Percentiles rank a stretch among this genome's conserved stretches.
These are phyloP conservation scores for Ochropleura plecta DNA, from an alignment of 2,888 invertebrate genomes.

Conservation along the genomic window DNA sequence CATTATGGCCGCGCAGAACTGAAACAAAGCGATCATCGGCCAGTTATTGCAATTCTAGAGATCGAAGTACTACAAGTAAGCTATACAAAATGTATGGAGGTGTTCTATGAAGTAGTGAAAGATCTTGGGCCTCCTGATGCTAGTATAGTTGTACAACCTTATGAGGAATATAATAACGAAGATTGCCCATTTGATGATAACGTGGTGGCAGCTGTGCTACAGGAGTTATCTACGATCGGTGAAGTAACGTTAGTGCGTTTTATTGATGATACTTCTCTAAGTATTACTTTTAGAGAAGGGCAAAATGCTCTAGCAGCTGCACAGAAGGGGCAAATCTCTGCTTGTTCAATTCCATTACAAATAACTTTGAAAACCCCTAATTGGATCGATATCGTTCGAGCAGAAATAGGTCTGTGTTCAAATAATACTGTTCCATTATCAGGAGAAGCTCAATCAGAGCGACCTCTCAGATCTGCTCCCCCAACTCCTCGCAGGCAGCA, in stretches of 20 bases:
- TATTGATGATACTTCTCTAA: conserved; percentile 95
- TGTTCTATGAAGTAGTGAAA: conserved; percentile 96
- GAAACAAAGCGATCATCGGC: conserved; percentile 99
- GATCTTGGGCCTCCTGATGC: conserved; percentile 98
- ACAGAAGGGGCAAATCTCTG: conserved; percentile 90
- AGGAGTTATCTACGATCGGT: conserved; percentile 95
- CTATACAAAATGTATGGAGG: conserved; percentile 93
- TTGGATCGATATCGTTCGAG: conserved; percentile 95
- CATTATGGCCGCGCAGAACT: conserved; percentile 98
- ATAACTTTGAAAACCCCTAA: conserved; percentile 95
- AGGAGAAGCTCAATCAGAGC: conserved; percentile 82
- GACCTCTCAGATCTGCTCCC: conserved; percentile 85
- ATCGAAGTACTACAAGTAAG: conserved; percentile 96
- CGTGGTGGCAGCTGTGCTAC: conserved; percentile 94
- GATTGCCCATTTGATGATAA: conserved; percentile 94
- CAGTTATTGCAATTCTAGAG: conserved; percentile 97
- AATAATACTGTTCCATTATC: conserved; percentile 96
- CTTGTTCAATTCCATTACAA: conserved; percentile 92
- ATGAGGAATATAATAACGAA: conserved; percentile 82
- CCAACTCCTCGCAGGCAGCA: conserved; percentile 89
- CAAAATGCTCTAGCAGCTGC: conserved; percentile 95
- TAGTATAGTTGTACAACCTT: conserved; percentile 94
- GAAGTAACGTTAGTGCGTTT: conserved; percentile 97
- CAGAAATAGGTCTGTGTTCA: conserved; percentile 95
- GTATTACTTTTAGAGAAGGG: conserved; percentile 98